Evolutionary conservation across 2,797 vertebrate species (phyloP).

Genomic region (Dallia pectoralis): DNA sequence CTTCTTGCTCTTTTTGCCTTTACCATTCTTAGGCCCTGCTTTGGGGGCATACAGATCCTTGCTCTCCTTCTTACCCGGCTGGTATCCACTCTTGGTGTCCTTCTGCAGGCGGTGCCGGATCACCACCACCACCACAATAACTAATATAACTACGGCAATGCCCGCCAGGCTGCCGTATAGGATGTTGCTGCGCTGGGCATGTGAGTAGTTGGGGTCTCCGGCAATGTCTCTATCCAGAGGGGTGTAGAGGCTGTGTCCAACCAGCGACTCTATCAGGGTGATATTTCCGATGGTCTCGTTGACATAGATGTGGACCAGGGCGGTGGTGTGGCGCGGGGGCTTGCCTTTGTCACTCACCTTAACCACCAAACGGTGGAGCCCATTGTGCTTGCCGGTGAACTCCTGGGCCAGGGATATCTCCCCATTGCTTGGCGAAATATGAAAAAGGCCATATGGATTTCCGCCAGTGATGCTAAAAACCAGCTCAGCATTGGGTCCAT

Average conservation of each 20-base stretch:
- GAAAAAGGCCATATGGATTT: conserved; percentile 93
- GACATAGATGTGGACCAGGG: conserved; percentile 92
- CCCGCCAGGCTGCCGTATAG: conserved; percentile 89
- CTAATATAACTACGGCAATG: conserved; percentile 85
- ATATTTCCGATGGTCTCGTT: conserved; percentile 92
- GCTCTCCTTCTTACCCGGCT: conserved; percentile 96
- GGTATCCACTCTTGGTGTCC: conserved; percentile 95
- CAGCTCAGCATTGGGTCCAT: conserved; percentile 87
- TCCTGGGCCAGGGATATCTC: conserved; percentile 90
- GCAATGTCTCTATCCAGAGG: conserved; percentile 94
- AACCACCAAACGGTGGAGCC: conserved; percentile 92
- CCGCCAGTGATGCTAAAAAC: conserved; percentile 88
- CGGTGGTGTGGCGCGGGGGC: conserved; percentile 87
- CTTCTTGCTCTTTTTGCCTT: conserved; percentile 92
- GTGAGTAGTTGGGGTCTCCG: conserved; percentile 89
- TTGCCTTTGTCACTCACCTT: conserved; percentile 91
- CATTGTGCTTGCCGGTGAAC: conserved; percentile 88
- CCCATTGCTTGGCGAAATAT: conserved; percentile 84
- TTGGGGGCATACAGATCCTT: conserved; percentile 95
- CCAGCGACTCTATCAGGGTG: conserved; percentile 86
- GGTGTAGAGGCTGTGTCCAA: conserved; percentile 94
- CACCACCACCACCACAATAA: conserved; percentile 88
- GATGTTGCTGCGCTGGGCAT: conserved; percentile 87
- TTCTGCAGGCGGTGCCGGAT: conserved; percentile 90
- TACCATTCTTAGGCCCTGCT: conserved; percentile 86